Conservation (phyloP, 2,888 invertebrate species). For the Rhabditophanes sp. region DNA sequence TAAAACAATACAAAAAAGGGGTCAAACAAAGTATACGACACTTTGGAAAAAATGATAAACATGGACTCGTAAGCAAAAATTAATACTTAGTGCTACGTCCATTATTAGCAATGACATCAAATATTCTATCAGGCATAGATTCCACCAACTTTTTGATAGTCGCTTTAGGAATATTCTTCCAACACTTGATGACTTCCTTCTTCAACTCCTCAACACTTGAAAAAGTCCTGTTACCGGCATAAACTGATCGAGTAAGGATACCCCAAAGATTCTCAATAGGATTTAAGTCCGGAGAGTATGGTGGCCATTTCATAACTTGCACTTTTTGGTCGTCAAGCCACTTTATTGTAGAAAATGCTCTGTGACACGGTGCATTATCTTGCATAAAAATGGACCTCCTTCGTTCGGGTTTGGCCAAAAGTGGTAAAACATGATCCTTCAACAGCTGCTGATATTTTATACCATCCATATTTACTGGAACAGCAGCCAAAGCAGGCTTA, state of each 20-base stretch:
- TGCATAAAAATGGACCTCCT: conserved; percentile 7
- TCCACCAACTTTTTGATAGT: conserved; percentile 1
- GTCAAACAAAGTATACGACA: no score
- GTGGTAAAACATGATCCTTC: conserved; percentile 9
- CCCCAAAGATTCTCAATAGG: conserved; percentile 12
- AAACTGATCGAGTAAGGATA: conserved; percentile 7
- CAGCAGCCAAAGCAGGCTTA: background rate
- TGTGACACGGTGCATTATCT: conserved; percentile 14
- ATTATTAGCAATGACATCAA: conserved; percentile 5
- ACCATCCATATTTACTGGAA: conserved; percentile 8
- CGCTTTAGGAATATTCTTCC: conserved; percentile 7
- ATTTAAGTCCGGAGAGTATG: conserved; percentile 7
- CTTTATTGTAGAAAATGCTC: conserved; percentile 4
- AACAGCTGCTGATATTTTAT: conserved; percentile 7
- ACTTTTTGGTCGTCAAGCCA: conserved; percentile 9
- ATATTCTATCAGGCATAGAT: conserved; percentile 7
- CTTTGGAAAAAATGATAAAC: no score
- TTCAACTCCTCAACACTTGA: conserved; percentile 6
- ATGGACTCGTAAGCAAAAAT: no score
- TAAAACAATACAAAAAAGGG: no score
- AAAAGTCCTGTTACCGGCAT: conserved; percentile 6
- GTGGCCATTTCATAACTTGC: conserved; percentile 5
- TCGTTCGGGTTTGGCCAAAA: conserved; percentile 1
- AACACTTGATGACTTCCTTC: conserved; percentile 7
- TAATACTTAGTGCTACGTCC: conserved; percentile 7